Percentiles rank a stretch among this genome's conserved stretches.
Conservation (phyloP, 2,888 invertebrate genomes). For the Cataglyphis cursor region DNA sequence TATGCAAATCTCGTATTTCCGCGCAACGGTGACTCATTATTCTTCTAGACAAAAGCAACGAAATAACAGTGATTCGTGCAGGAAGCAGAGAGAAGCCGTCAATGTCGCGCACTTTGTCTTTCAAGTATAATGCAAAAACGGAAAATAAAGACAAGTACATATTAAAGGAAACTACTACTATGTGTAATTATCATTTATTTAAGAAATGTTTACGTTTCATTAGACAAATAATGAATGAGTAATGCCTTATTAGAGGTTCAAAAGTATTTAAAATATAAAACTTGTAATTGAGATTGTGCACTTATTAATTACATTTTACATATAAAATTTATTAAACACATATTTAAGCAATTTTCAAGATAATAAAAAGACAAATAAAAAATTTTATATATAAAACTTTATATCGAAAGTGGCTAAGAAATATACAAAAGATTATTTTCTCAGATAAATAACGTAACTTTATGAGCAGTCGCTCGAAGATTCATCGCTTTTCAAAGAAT, state of each 20-base stretch:
- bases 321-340: neutral
- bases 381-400: neutral
- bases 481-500: conserved; percentile 22
- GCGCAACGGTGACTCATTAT: conserved; percentile 58
- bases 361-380: neutral
- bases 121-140: conserved; percentile 21
- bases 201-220: neutral
- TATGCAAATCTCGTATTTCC: conserved; percentile 38
- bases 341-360: neutral
- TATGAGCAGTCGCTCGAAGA: conserved; percentile 21
- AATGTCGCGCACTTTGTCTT: conserved; percentile 26
- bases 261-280: neutral
- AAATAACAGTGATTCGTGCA: conserved; percentile 49
- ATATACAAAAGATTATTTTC: conserved; percentile 1
- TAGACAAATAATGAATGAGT: neutral
- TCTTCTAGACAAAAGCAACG: conserved; percentile 58
- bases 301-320: neutral
- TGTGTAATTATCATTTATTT: neutral
- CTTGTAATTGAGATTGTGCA: neutral
- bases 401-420: neutral
- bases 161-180: neutral
- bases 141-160: neutral
- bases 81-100: neutral
- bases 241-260: neutral
- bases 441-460: conserved; percentile 12